Percentiles rank a stretch among this genome's conserved stretches.
Evolutionary conservation across 2,888 invertebrate genomes (phyloP).

Genomic region (Seira musarum): DNA sequence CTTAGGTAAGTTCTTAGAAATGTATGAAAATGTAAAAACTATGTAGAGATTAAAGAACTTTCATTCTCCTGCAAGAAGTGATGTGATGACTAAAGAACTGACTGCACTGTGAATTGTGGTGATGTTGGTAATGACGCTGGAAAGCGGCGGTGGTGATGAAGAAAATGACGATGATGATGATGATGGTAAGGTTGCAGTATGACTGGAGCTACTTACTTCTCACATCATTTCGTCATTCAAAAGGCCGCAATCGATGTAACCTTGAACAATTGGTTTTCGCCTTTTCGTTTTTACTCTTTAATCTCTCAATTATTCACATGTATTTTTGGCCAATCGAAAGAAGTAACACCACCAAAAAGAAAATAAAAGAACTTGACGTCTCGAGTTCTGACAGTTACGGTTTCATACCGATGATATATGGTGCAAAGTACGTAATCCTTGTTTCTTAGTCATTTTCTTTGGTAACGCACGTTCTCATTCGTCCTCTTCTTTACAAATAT

Average conservation of each 20-base stretch:
- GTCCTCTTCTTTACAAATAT: not conserved
- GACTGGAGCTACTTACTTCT: conserved; percentile 43
- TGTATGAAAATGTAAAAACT: not conserved
- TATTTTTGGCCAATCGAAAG: not conserved
- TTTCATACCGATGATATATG: not conserved
- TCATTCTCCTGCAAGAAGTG: not conserved
- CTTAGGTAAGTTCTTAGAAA: too few species aligned
- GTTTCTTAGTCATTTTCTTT: not conserved
- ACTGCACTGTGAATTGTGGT: not conserved
- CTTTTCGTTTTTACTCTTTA: not conserved
- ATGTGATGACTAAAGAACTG: not conserved
- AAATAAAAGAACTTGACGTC: not conserved
- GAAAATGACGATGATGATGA: too few species aligned
- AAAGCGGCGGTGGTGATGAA: too few species aligned
- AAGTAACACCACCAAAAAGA: not conserved
- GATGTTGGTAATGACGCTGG: not conserved
- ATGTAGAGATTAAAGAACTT: not conserved
- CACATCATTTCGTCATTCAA: conserved; percentile 30
- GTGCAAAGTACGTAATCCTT: not conserved
- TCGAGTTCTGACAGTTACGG: not conserved
- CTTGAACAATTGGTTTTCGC: conserved; percentile 17
- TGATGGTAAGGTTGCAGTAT: conserved; percentile 12
- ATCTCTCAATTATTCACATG: not conserved
- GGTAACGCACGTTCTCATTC: not conserved
- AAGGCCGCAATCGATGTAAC: conserved; percentile 33